Evolutionary conservation across 2,113 vertebrate species (phyloP), one percentile per base, ranked within the genome.

Genomic region (Syngnathoides biaculeatus): DNA sequence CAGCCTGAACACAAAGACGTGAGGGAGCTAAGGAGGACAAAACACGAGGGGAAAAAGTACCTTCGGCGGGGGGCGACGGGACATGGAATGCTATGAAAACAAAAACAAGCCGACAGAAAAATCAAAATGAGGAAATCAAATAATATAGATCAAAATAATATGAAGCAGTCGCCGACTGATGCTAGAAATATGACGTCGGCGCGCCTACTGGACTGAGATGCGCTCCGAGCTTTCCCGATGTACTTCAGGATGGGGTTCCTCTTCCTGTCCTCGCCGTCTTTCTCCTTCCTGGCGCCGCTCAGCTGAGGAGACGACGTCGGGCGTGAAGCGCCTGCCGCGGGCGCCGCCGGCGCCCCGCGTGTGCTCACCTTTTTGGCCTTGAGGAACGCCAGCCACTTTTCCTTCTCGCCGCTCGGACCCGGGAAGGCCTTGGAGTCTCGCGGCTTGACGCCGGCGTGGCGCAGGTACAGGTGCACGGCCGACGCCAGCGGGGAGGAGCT

Each of bases 191-290:
- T 27, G 56, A 35, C 13, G 35, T 35, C 22, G 71, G 66, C 67
- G 65, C 64, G 50, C 68, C 9, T 91, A 98, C 95, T 95, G 87
- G 93, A 97, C 85, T 98, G 96, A 3, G 96, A 93, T 0, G 93
- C 88, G 84, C 84, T 88, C 67, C 88, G 92, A 42, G 96, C 95
- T 78, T 98, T 98, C 69, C 91, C 93, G 1, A 98, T 97, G 86
- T 98, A 98, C 75, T 95, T 97, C 71, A 98, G 91, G 85, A 98
- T 94, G 30, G 95, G 96, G 72, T 98, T 98, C 30, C 94, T 88
- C 73, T 92, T 95, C 89, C 90, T 94, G 72, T 98, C 95, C 35
- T 98, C 95, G 64, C 92, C 83, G 53, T 94, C 92, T 62, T 88
- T 92, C 1, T 98, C 95, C 78, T 94, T 95, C 87, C 93, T 97